Evolutionary conservation across 2,113 vertebrate species (phyloP).

Genomic region (Microtus montanus): DNA sequence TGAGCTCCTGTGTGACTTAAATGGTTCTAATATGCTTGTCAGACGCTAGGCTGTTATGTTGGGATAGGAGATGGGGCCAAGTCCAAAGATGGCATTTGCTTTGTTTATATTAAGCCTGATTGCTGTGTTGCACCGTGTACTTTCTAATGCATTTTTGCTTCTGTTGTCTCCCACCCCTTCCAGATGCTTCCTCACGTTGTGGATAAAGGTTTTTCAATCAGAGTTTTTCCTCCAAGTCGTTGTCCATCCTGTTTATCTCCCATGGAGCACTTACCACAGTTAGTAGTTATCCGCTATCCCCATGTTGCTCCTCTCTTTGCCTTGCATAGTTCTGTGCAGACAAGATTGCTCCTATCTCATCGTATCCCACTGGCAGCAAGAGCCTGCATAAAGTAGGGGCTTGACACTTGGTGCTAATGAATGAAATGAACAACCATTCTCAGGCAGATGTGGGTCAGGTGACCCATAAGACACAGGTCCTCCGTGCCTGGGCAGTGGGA

Average conservation of each 20-base stretch:
- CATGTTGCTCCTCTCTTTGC: background rate
- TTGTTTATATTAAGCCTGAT: background rate
- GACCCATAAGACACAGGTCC: background rate
- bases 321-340: background rate
- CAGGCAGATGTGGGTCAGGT: background rate
- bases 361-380: background rate
- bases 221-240: background rate
- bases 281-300: background rate
- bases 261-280: background rate
- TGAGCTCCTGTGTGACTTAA: background rate
- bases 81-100: background rate
- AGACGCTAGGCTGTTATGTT: background rate
- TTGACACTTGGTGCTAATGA: background rate
- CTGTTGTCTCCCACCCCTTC: background rate
- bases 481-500: background rate
- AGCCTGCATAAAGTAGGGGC: background rate
- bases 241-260: background rate
- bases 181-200: background rate
- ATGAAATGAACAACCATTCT: background rate
- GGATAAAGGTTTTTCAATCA: background rate
- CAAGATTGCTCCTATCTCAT: background rate
- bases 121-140: background rate
- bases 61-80: background rate
- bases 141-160: slow-evolving; percentile 12
- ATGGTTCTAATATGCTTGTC: background rate